Percentiles rank a stretch among this genome's conserved stretches.
phyloP scores from a whole-genome alignment of 1,140 invertebrate genomes.

The Caerostris darwini region DNA sequence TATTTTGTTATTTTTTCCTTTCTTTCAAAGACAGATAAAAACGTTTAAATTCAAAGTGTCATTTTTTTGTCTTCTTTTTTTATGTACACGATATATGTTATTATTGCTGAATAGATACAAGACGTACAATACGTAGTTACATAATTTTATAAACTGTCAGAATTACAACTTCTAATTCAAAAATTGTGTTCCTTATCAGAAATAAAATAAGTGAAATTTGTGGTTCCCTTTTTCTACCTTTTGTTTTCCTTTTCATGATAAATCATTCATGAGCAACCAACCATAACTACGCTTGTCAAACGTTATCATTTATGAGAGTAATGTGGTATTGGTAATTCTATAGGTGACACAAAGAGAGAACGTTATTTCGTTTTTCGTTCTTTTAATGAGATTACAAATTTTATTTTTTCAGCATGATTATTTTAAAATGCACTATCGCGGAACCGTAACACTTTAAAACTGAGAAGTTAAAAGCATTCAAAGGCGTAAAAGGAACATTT shows the following conservation, averaged over 20 bases:
- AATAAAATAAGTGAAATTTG: neutral
- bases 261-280: neutral
- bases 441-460: conserved; percentile 18
- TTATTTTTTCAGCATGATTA: neutral
- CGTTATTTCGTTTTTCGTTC: neutral
- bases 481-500: neutral
- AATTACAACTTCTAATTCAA: neutral
- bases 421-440: neutral
- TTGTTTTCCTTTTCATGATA: neutral
- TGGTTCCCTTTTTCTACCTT: neutral
- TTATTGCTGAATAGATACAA: no score
- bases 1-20: no score
- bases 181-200: neutral
- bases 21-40: no score
- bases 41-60: no score
- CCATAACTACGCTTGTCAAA: neutral
- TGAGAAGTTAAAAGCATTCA: neutral
- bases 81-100: no score
- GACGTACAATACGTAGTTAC: no score
- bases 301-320: neutral
- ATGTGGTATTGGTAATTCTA: neutral
- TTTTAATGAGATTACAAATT: neutral
- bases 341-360: neutral
- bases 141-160: no score
- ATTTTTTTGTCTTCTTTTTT: no score